These are phyloP conservation scores for Okapia johnstoni DNA, from an alignment of 2,113 vertebrate genomes.

Conservation along the genomic window DNA sequence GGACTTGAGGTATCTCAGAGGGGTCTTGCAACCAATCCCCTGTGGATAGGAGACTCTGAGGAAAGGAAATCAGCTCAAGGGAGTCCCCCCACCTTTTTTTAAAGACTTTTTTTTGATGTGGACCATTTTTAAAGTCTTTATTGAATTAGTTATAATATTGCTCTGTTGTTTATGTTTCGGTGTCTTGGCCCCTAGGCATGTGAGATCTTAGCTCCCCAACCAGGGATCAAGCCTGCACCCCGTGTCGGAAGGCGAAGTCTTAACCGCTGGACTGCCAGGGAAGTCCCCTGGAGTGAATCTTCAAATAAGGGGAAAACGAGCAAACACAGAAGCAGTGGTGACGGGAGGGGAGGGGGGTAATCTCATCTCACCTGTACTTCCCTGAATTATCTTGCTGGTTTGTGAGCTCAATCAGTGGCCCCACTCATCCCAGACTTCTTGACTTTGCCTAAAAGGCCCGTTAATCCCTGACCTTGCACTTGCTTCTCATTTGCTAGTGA, in stretches of 20 bases:
- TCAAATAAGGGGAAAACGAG: not conserved
- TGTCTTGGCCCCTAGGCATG: not conserved
- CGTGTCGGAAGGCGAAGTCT: fast-evolving
- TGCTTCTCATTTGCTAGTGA: not conserved
- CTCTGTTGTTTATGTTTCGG: not conserved
- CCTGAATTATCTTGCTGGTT: not conserved
- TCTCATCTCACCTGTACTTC: not conserved
- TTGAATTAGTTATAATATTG: not conserved
- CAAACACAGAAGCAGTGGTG: not conserved
- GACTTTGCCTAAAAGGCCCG: not conserved
- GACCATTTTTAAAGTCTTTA: not conserved
- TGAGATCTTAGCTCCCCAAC: not conserved
- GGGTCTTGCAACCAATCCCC: not conserved
- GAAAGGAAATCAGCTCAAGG: not conserved
- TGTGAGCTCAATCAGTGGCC: not conserved
- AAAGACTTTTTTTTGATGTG: not conserved
- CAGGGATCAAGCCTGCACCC: not conserved
- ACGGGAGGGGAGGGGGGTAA: not conserved
- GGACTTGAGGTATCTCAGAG: not conserved
- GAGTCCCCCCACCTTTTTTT: not conserved
- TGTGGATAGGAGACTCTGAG: not conserved
- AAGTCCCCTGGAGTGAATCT: not conserved
- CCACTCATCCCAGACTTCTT: not conserved
- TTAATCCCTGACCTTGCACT: not conserved
- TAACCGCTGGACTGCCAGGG: not conserved